These are phyloP conservation scores for Orchesella cincta DNA, from an alignment of 1,140 invertebrate genomes.

Conservation along the genomic window DNA sequence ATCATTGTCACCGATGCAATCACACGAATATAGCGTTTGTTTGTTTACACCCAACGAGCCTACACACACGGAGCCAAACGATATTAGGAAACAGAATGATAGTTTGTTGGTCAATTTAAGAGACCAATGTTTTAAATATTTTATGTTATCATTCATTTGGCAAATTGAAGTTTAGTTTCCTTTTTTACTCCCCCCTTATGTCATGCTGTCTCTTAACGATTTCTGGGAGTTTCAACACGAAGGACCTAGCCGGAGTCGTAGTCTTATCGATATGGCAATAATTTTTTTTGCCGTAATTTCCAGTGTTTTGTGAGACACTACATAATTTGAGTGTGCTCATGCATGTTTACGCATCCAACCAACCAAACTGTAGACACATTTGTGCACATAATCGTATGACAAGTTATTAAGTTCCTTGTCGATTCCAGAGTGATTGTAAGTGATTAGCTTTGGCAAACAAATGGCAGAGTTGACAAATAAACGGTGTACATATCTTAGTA, in stretches of 20 bases:
- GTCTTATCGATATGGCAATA: too few species aligned
- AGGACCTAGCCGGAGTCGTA: too few species aligned
- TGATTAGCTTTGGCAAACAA: constrained; percentile 26
- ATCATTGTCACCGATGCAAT: constrained; percentile 27
- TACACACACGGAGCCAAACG: too few species aligned
- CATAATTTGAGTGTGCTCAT: not conserved
- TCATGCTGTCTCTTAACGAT: not conserved
- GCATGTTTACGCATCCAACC: not conserved
- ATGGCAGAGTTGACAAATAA: constrained; percentile 21
- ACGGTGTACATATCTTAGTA: not conserved
- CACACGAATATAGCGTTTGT: too few species aligned
- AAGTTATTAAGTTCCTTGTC: constrained; percentile 23
- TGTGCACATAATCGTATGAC: not conserved
- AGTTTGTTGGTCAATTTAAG: constrained; percentile 13
- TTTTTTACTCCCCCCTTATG: not conserved
- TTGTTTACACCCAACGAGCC: too few species aligned
- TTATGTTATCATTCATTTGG: constrained; percentile 22
- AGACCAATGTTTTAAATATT: constrained; percentile 9
- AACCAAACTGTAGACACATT: not conserved
- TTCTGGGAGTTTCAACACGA: not conserved
- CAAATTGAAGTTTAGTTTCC: constrained; percentile 15
- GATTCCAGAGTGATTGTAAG: constrained; percentile 25
- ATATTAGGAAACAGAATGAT: too few species aligned
- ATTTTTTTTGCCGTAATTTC: too few species aligned
- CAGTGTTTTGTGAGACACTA: not conserved